Evolutionary conservation across 92 coral and sea anemone genomes (phyloP), one percentile per base, ranked within the genome.

Genomic region (Zoanthus sociatus): DNA sequence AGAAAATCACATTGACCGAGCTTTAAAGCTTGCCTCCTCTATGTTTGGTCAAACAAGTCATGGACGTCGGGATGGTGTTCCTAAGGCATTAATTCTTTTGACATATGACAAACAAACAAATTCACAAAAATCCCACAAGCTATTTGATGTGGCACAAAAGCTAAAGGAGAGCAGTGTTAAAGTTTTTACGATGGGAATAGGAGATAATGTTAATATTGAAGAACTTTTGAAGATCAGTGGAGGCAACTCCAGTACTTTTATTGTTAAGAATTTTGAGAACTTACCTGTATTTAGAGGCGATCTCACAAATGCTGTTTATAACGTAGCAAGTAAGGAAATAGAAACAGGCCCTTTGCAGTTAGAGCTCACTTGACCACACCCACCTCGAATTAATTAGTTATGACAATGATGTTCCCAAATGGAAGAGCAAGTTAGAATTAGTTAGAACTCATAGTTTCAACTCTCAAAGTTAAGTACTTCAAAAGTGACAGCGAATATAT

Each of bases 1-100:
- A 60, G 55, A 79, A 79, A 79, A 79, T 32, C 14, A 64, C 53
- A 79, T 79, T 17, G 84, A 79, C 58, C 60, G 84, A 63, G 84
- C 84, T 9, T 7, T 79, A 21, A 58, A 61, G 55, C 84, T 79
- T 61, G 84, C 72, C 8, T 63, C 53, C 7, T 18, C n/a, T 16
- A 12, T 79, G 73, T 37, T 79, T 61, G 12, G 37, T 31, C 71
- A 13, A 45, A 63, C n/a, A 7, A 16, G 8, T 17, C 32, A 15
- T 18, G 72, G 84, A 18, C 70, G 70, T 37, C 84, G 84, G 5
- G 71, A 79, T n/a, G 84, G 73, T 8, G 84, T 79, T 13, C 84
- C 84, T 13, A 79, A 64, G 48, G 32, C 58, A 3, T 42, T 79
- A 47, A 73, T 79, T 26, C 84, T 79, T 63, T 61, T 79, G 17